Evolutionary conservation across 2,113 vertebrate genomes (phyloP), one percentile per base, ranked within the genome.

Genomic region (Psittacara wagleri): DNA sequence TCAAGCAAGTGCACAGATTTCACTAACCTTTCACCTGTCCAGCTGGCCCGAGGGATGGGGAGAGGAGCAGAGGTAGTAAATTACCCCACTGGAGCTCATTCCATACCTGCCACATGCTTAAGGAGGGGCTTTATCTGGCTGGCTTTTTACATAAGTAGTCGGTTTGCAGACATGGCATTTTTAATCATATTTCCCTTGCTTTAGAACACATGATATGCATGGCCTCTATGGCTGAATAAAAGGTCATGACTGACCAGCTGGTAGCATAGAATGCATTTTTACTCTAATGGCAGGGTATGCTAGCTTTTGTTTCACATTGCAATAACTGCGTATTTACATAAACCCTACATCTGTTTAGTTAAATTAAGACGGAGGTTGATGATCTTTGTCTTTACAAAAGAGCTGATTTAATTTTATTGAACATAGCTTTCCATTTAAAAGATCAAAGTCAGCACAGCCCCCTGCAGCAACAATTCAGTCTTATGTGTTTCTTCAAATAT

Each of bases 351-450:
- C 64, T 95, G 69, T 91, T 92, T 92, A 74, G 90, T 75, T 86
- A 85, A 88, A 84, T 94, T 91, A 96, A 95, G 88, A 86, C 88
- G 88, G 90, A 78, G 76, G 48, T 76, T 88, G 79, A 96, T 81
- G 91, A 92, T 92, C 83, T 94, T 95, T 88, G 66, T 90, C 83
- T 92, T 84, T 88, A 41, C 55, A 54, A 83, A 86, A 80, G 55
- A 86, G 22, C 13, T 86, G 76, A 86, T 88, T 90, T 91, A 75
- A 88, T 86, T 94, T 92, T 88, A 72, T 83, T 92, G 94, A 93
- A 81, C 66, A 90, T 62, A 93, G 55, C 62, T 93, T 93, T 96
- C 64, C 84, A 66, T 90, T 94, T 96, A 94, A 86, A 92, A 96
- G 93, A 94, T 95, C 93, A 94, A 94, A 96, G 91, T 31, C 77